Base-by-base conservation (phyloP, 2,797 vertebrate genomes). In the Peromyscus nudipes region DNA sequence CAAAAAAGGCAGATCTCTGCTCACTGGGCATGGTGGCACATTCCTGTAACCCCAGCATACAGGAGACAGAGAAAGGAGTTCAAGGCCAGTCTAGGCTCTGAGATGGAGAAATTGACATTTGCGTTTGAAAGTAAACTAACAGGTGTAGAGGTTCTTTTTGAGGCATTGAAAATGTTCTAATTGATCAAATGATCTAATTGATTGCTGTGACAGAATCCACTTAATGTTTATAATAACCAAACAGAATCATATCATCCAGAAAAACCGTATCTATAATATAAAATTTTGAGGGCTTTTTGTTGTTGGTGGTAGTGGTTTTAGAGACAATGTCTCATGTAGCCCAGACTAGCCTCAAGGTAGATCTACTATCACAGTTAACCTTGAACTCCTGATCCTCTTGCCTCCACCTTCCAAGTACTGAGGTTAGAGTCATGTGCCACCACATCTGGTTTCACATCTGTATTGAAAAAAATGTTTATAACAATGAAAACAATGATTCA, bases 401-500 rank as follows among this genome's bases (percentile, higher is more conserved):
- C 21, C 67, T 55, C 34, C 9, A 4, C 52, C n/a, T 57, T 60
- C 17, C 55, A 34, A 89, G 37, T 43, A 17, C 27, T 60, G 55
- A 29, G 29, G 27, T 31, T 75, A 75, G 27, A 60, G 52, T 40
- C n/a, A 21, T 31, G 1, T 60, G 5, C n/a, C 8, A 43, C 52
- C 16, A 75, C 17, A 75, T 34, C 10, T 60, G 23, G 67, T 2
- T 52, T 80, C 13, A 49, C 43, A 90, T 85, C 40, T 77, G 67
- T 86, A 83, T 55, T 71, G 91, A 67, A 12, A 82, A 91, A 96
- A 76, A 3, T 4, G 13, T 79, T 52, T 89, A 2, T 67, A 82
- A 79, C 7, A 96, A 73, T 77, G 16, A 67, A 96, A 91, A 92
- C 62, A 23, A 46, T 65, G 6, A 88, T 43, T 94, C 43, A 91